A percentile compares a stretch with the other conserved stretches of the same genome.
Conservation (phyloP, 92 coral and sea anemone genomes). For the Pocillopora meandrina region DNA sequence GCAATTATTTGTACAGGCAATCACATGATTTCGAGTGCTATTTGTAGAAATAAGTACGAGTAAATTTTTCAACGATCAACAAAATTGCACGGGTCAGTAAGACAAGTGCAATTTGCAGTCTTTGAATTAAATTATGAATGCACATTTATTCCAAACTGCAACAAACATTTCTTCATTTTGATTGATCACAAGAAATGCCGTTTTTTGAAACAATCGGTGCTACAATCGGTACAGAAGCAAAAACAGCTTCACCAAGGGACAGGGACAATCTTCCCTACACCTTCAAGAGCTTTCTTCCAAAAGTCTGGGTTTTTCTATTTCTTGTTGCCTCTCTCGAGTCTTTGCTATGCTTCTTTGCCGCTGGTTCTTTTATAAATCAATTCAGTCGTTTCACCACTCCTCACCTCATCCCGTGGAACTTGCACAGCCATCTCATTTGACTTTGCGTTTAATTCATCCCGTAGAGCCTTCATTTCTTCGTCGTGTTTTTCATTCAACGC, state of each 20-base stretch:
- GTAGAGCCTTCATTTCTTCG: conserved; percentile 17
- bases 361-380: neutral
- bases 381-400: neutral
- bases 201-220: conserved; percentile 11
- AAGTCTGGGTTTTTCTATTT: conserved; percentile 6
- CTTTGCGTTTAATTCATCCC: conserved; percentile 20
- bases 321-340: neutral
- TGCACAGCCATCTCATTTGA: neutral
- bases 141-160: too few species aligned
- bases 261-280: neutral
- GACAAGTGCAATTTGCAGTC: too few species aligned
- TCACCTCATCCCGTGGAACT: neutral
- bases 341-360: neutral
- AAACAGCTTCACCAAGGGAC: neutral
- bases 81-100: too few species aligned
- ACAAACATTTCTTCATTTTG: too few species aligned
- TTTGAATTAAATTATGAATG: too few species aligned
- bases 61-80: too few species aligned
- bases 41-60: too few species aligned
- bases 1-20: too few species aligned
- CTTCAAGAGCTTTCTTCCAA: neutral
- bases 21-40: too few species aligned
- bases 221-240: conserved; percentile 14
- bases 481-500: conserved; percentile 24
- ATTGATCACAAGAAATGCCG: too few species aligned